These are phyloP conservation scores for Scolopax bukidnonensis DNA, from an alignment of 2,797 vertebrate genomes.

Conservation along the genomic window DNA sequence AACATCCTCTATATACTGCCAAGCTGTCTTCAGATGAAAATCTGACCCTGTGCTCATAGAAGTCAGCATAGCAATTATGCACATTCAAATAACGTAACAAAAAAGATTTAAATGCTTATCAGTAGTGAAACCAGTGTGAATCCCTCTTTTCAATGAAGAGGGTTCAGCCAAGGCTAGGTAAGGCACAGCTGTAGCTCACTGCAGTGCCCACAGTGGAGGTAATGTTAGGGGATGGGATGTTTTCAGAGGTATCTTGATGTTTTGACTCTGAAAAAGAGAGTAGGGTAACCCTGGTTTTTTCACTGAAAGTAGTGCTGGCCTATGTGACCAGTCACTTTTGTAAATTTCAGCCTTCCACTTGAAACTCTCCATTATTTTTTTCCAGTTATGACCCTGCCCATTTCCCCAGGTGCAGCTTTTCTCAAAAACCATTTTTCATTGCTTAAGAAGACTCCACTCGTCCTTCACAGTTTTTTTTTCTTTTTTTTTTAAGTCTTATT, in stretches of 20 bases:
- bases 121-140: background rate
- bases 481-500: background rate
- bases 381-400: background rate
- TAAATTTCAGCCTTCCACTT: background rate
- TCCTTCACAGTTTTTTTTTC: background rate
- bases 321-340: background rate
- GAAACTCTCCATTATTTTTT: background rate
- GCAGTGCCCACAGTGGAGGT: accelerated
- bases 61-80: background rate
- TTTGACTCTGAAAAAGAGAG: background rate
- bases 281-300: background rate
- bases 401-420: background rate
- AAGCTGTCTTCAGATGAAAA: background rate
- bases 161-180: background rate
- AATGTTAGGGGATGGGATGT: background rate
- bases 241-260: background rate
- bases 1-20: background rate
- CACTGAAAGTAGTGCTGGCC: background rate
- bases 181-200: background rate
- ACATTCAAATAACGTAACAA: background rate
- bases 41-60: background rate
- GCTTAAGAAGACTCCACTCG: background rate
- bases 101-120: background rate
- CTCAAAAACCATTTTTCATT: background rate
- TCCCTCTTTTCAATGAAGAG: background rate